Evolutionary conservation across 2,113 vertebrate species (phyloP).

Genomic region (Perca flavescens): DNA sequence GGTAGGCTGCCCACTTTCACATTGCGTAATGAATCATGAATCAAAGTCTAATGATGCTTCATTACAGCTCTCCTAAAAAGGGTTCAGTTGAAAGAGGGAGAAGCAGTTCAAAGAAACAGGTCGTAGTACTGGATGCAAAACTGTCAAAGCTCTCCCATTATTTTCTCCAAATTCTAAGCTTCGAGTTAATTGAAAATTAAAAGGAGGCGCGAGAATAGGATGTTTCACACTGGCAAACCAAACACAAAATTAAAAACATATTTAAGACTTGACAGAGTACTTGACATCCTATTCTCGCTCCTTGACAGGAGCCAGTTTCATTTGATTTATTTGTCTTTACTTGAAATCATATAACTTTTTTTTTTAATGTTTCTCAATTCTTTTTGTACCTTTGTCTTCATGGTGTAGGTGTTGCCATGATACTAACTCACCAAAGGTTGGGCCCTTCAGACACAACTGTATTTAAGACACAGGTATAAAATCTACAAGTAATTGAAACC

Average conservation of each 20-base stretch:
- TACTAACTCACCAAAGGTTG: background rate
- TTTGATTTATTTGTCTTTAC: too few relatives aligned
- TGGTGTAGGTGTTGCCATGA: background rate
- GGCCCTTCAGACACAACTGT: background rate
- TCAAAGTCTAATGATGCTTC: slow-evolving; percentile 48
- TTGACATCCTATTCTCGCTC: too few relatives aligned
- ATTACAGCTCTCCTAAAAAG: slow-evolving; percentile 28
- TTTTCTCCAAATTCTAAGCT: slow-evolving; percentile 25
- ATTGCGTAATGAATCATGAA: slow-evolving; percentile 44
- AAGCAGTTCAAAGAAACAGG: slow-evolving; percentile 45
- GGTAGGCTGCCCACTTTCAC: slow-evolving; percentile 38
- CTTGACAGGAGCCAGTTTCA: too few relatives aligned
- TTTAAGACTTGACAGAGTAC: too few relatives aligned
- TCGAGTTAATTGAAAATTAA: slow-evolving; percentile 27
- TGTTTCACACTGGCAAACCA: slow-evolving; percentile 22
- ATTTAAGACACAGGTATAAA: background rate
- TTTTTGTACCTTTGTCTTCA: background rate
- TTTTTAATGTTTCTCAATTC: too few relatives aligned
- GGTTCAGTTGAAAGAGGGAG: slow-evolving; percentile 7
- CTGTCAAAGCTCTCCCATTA: background rate
- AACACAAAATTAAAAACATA: background rate
- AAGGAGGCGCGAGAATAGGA: background rate
- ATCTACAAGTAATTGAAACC: background rate
- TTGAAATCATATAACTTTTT: background rate
- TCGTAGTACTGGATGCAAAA: slow-evolving; percentile 1